These are phyloP conservation scores for Sinopyrophorus schimmeli DNA, from an alignment of 2,888 invertebrate genomes.

Conservation along the genomic window DNA sequence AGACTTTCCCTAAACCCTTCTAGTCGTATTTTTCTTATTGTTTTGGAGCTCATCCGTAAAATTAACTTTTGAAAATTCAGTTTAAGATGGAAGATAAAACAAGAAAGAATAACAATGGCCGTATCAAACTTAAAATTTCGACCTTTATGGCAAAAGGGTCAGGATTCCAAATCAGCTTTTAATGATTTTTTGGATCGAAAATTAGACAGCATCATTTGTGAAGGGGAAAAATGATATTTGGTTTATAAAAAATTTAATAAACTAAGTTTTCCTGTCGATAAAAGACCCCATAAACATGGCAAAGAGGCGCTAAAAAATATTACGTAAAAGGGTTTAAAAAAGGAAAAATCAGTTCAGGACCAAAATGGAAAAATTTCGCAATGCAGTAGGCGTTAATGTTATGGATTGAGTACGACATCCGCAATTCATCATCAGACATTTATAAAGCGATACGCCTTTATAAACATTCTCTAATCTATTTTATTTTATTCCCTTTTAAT, in stretches of 20 bases:
- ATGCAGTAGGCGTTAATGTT: conserved; percentile 4
- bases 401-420: conserved; percentile 10
- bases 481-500: conserved; percentile 13
- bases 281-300: neutral
- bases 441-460: conserved; percentile 12
- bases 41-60: no score
- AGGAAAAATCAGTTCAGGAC: neutral
- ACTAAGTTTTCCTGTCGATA: no score
- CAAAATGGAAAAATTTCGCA: conserved; percentile 7
- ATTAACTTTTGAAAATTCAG: no score
- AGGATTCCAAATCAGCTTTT: neutral
- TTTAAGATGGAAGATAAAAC: no score
- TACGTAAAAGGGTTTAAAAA: no score
- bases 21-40: no score
- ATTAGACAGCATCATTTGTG: neutral
- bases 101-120: conserved; percentile 6
- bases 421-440: conserved; percentile 7
- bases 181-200: neutral
- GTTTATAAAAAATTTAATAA: no score
- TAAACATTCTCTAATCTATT: conserved; percentile 15
- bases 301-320: no score
- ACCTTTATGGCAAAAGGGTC: neutral
- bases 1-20: no score
- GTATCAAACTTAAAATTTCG: conserved; percentile 1
- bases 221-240: no score